phyloP scores from a whole-genome alignment of 2,797 vertebrate genomes.

The Danio tinwini region DNA sequence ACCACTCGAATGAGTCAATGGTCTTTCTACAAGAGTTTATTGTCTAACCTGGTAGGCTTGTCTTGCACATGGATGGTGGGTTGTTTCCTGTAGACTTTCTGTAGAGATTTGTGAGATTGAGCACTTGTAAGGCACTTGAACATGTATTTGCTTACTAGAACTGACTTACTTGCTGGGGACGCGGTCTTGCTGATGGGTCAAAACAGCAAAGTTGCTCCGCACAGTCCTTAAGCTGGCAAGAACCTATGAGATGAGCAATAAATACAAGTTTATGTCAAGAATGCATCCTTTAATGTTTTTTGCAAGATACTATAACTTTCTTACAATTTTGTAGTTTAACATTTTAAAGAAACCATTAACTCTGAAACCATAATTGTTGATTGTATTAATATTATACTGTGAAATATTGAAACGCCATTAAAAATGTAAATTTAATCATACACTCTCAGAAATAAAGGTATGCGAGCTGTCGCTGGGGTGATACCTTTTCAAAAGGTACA shows the following conservation, averaged over 20 bases:
- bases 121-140: neutral
- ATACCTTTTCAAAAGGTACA: no score
- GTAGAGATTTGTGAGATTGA: constrained; percentile 38
- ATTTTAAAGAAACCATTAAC: neutral
- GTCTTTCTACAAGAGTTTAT: neutral
- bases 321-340: neutral
- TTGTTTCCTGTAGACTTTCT: constrained; percentile 81
- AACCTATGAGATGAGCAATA: constrained; percentile 74
- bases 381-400: neutral
- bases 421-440: neutral
- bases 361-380: neutral
- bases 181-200: constrained; percentile 84
- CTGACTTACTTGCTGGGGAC: constrained; percentile 81
- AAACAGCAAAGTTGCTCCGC: constrained; percentile 83
- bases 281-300: neutral
- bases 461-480: no score
- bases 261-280: neutral
- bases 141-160: neutral
- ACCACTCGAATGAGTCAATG: neutral
- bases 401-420: neutral
- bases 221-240: constrained; percentile 91
- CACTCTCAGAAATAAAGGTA: no score
- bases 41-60: constrained; percentile 81
- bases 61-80: constrained; percentile 80
- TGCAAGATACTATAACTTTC: neutral